phyloP scores from a whole-genome alignment of 1,140 invertebrate genomes.

The Helicorthomorpha holstii region DNA sequence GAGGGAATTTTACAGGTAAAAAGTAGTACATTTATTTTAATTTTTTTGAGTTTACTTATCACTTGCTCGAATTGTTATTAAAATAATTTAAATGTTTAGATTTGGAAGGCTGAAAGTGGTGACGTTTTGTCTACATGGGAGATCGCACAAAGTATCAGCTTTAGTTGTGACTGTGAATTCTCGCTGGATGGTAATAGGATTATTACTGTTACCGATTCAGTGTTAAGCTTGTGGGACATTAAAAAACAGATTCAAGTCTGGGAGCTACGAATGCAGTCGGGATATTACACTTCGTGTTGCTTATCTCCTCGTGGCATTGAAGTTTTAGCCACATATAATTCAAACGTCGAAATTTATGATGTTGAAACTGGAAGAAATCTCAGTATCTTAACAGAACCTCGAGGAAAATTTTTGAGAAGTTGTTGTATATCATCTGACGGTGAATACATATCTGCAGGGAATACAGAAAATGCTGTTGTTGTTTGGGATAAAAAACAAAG shows the following conservation, averaged over 20 bases:
- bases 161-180: neutral
- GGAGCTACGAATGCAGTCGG: neutral
- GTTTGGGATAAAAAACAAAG: neutral
- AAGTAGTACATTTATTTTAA: neutral
- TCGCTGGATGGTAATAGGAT: neutral
- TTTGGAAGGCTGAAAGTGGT: neutral
- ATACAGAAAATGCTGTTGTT: neutral
- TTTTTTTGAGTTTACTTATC: neutral
- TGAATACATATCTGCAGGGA: neutral
- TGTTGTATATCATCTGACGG: neutral
- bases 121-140: neutral
- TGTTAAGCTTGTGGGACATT: neutral
- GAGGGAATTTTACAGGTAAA: neutral
- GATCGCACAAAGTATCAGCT: neutral
- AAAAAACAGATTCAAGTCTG: neutral
- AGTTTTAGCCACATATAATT: neutral
- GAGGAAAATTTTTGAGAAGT: neutral
- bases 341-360: neutral
- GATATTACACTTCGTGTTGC: neutral
- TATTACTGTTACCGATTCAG: neutral
- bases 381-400: neutral
- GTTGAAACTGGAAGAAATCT: neutral
- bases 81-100: neutral
- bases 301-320: neutral
- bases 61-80: neutral